phyloP scores from a whole-genome alignment of 2,113 vertebrate species.

The Nanorana parkeri region DNA sequence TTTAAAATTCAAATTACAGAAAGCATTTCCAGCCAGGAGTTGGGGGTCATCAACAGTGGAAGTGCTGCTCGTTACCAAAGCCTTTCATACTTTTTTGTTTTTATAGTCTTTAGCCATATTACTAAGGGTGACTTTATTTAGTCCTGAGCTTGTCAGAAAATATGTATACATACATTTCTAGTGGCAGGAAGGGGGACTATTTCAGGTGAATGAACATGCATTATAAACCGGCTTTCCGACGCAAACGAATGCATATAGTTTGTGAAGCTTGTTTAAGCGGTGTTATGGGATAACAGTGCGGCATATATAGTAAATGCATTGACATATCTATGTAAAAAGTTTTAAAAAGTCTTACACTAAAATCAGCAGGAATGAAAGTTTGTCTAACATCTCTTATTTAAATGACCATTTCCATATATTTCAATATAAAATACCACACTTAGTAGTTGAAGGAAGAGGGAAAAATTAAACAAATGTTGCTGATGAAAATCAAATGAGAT shows the following conservation, averaged over 20 bases:
- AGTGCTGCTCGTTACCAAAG: background rate
- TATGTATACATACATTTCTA: background rate
- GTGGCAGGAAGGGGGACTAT: background rate
- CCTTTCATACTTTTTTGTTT: background rate
- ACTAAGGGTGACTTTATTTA: background rate
- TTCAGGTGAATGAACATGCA: conserved; percentile 48
- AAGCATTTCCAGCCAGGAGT: background rate
- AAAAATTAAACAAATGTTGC: conserved; percentile 65
- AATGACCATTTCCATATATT: conserved; percentile 68
- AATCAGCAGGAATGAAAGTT: conserved; percentile 32
- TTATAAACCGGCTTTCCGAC: conserved; percentile 16
- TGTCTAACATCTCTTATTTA: conserved; percentile 53
- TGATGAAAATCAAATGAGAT: conserved; percentile 68
- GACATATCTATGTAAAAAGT: conserved; percentile 30
- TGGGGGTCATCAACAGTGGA: background rate
- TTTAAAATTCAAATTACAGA: background rate
- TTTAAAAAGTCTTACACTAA: background rate
- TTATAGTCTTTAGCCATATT: background rate
- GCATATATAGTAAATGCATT: conserved; percentile 14
- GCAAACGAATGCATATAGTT: conserved; percentile 23
- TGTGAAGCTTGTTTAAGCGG: conserved; percentile 1
- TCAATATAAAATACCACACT: conserved; percentile 71
- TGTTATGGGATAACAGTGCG: conserved; percentile 6
- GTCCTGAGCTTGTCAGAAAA: conserved; percentile 36
- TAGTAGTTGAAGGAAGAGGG: conserved; percentile 55